Evolutionary conservation across 2,888 invertebrate species (phyloP).

Genomic region (Thymelicus sylvestris): DNA sequence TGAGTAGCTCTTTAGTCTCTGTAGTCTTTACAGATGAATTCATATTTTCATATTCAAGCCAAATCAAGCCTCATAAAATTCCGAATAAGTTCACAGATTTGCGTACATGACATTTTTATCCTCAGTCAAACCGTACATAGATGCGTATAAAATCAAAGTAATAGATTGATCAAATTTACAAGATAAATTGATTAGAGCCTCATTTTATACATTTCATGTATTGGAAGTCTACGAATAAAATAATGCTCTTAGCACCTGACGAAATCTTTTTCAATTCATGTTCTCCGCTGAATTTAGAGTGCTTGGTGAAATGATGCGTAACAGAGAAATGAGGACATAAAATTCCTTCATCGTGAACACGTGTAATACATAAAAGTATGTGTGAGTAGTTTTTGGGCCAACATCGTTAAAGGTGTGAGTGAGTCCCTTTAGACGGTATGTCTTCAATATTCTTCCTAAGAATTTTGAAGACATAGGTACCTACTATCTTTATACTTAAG

Average conservation of each 20-base stretch:
- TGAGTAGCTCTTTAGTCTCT: too few relatives aligned
- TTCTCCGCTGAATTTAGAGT: conserved; percentile 5
- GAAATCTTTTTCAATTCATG: conserved; percentile 5
- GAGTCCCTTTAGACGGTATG: too few relatives aligned
- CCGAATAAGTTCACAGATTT: too few relatives aligned
- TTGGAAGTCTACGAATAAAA: background rate
- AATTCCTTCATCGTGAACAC: background rate
- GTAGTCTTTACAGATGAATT: too few relatives aligned
- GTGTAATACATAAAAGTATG: background rate
- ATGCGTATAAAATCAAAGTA: too few relatives aligned
- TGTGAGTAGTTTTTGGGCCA: background rate
- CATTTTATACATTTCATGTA: background rate
- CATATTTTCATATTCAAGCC: too few relatives aligned
- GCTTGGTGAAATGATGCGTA: conserved; percentile 6
- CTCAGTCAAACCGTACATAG: background rate
- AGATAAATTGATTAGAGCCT: background rate
- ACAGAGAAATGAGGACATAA: conserved; percentile 5
- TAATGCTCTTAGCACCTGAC: background rate
- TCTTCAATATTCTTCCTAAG: too few relatives aligned
- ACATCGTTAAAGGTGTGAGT: background rate
- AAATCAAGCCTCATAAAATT: too few relatives aligned
- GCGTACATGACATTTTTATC: too few relatives aligned
- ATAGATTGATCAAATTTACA: background rate
- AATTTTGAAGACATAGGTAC: too few relatives aligned
- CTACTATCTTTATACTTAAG: background rate